Percentiles rank a stretch among this genome's conserved stretches.
Conservation (phyloP, 2,888 invertebrate species). For the Elmis aenea region DNA sequence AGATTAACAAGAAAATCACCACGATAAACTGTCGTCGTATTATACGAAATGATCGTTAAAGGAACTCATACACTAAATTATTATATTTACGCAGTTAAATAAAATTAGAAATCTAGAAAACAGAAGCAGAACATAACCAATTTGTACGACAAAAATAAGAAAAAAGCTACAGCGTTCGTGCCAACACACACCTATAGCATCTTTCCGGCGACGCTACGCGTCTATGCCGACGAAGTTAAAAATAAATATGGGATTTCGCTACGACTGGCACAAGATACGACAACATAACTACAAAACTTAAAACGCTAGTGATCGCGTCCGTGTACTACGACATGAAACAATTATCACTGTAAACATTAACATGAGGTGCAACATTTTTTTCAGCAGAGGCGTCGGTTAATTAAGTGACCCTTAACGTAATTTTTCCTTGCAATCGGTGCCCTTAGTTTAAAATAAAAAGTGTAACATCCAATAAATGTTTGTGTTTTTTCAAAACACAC, state of each 20-base stretch:
- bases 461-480: no score
- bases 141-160: conserved; percentile 13
- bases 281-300: conserved; percentile 20
- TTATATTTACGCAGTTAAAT: no score
- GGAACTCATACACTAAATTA: no score
- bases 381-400: neutral
- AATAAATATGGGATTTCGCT: conserved; percentile 37
- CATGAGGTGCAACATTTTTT: conserved; percentile 10
- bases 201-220: conserved; percentile 31
- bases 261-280: conserved; percentile 30
- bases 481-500: no score
- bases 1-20: no score
- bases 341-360: conserved; percentile 17
- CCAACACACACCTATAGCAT: no score
- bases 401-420: neutral
- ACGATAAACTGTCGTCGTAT: no score
- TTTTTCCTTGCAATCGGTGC: neutral
- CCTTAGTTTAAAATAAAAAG: neutral
- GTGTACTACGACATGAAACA: conserved; percentile 17
- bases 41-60: no score
- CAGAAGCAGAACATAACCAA: conserved; percentile 13
- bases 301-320: conserved; percentile 16
- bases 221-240: conserved; percentile 37
- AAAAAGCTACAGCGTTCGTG: no score
- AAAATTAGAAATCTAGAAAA: no score